Conservation (phyloP, 2,797 vertebrate species). For the Leptatherina wallacei region DNA sequence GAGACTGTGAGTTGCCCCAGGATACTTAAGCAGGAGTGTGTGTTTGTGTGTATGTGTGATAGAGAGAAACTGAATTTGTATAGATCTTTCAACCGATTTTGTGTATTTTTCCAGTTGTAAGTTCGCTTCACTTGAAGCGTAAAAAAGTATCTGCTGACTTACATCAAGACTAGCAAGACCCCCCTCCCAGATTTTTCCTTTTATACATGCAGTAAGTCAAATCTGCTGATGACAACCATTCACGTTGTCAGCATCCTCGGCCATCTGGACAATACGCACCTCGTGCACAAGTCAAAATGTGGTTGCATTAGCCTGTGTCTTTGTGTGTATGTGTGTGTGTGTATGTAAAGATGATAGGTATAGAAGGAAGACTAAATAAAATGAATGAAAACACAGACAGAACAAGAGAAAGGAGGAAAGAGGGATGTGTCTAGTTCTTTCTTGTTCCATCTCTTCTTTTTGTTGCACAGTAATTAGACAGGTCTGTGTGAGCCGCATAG, state of each 20-base stretch:
- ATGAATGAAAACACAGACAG: slow-evolving; percentile 26
- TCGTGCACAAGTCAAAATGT: slow-evolving; percentile 27
- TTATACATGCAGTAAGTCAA: slow-evolving; percentile 33
- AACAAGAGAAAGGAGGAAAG: slow-evolving; percentile 28
- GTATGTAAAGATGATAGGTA: slow-evolving; percentile 13
- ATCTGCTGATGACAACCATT: slow-evolving; percentile 69
- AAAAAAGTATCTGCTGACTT: not conserved
- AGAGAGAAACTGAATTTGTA: slow-evolving; percentile 1
- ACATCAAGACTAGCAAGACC: not conserved
- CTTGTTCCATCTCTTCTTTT: slow-evolving; percentile 34
- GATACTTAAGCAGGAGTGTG: slow-evolving; percentile 30
- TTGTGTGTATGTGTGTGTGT: slow-evolving; percentile 19
- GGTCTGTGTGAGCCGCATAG: slow-evolving; percentile 72
- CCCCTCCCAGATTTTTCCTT: slow-evolving; percentile 10
- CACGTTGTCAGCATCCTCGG: slow-evolving; percentile 52
- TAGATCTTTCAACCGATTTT: slow-evolving; percentile 9
- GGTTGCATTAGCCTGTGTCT: slow-evolving; percentile 30
- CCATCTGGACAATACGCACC: slow-evolving; percentile 70
- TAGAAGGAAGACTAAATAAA: slow-evolving; percentile 9
- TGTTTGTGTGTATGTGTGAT: slow-evolving; percentile 2
- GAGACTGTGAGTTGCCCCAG: slow-evolving; percentile 33
- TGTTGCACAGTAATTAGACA: slow-evolving; percentile 72
- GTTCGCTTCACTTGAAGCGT: slow-evolving; percentile 17
- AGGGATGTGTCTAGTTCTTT: slow-evolving; percentile 54
- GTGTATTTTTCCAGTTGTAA: slow-evolving; percentile 13